These are phyloP conservation scores for Cataglyphis hispanica DNA, from an alignment of 1,140 invertebrate species.

Conservation along the genomic window DNA sequence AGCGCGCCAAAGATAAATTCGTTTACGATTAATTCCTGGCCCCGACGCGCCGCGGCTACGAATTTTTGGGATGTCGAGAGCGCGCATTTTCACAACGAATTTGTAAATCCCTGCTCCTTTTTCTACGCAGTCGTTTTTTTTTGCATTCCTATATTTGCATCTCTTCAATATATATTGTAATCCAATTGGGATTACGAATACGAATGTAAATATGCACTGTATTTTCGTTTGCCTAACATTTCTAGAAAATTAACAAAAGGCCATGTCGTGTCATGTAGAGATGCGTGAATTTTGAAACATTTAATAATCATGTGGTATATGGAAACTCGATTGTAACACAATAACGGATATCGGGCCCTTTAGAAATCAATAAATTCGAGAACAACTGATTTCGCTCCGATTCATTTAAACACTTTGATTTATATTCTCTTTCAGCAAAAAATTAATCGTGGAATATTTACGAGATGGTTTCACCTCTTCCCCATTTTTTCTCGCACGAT, in stretches of 20 bases:
- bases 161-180: neutral
- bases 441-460: conserved; percentile 79
- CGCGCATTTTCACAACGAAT: conserved; percentile 24
- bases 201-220: neutral
- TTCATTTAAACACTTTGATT: conserved; percentile 62
- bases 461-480: conserved; percentile 64
- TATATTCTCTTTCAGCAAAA: conserved; percentile 58
- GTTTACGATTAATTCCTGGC: conserved; percentile 82
- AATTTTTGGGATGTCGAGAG: conserved; percentile 49
- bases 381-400: conserved; percentile 30
- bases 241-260: neutral
- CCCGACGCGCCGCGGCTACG: conserved; percentile 38
- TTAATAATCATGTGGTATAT: neutral
- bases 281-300: neutral
- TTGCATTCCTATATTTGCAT: neutral
- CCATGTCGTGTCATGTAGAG: no score
- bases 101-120: neutral
- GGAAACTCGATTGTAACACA: neutral
- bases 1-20: conserved; percentile 82
- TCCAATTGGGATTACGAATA: neutral
- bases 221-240: neutral
- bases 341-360: conserved; percentile 52
- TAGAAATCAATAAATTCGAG: conserved; percentile 21
- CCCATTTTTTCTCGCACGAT: neutral
- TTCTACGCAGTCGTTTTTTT: neutral